Base-by-base conservation (phyloP, 2,797 vertebrate genomes). In the Vespertilio murinus region DNA sequence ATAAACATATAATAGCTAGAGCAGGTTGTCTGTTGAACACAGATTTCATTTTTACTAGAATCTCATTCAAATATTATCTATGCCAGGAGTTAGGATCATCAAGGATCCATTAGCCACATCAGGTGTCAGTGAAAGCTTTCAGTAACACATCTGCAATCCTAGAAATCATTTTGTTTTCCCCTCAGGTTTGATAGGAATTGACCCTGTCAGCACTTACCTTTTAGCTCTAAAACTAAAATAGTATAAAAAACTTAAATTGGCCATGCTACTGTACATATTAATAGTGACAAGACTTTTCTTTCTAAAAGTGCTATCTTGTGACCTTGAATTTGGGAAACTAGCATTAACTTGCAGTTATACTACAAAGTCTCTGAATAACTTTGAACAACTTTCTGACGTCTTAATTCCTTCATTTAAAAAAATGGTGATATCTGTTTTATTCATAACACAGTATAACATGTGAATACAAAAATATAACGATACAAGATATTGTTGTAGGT, bases 251-350 rank as follows among this genome's bases (percentile, higher is more conserved):
- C 10, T 82, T 93, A 65, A 78, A 11, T 42, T 91, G 69, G 2
- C 23, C 20, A 1, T 70, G 28, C n/a, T 87, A 67, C 59, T 95
- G 84, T 89, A 96, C 87, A 95, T 69, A 49, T n/a, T 22, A 93
- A 64, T 56, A 77, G 20, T 61, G 35, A 92, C 18, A 45, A n/a
- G 14, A 70, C 3, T 80, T 90, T 83, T 69, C 28, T 87, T 86
- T 56, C 38, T 56, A 49, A 93, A 88, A 47, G 25, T 61, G 4
- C 16, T 35, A 49, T 69, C 14, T 65, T 23, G 78, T 94, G 89
- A 91, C 61, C 74, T 77, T 94, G 59, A 94, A 77, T 77, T 83
- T 94, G 14, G 30, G 81, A 95, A 91, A 70, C 23, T 54, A 73
- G 30, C 18, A 25, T 71, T 83, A 79, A 88, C 23, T 95, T 79